These are phyloP conservation scores for Dromius quadrimaculatus DNA, from an alignment of 2,888 invertebrate species.

Conservation along the genomic window DNA sequence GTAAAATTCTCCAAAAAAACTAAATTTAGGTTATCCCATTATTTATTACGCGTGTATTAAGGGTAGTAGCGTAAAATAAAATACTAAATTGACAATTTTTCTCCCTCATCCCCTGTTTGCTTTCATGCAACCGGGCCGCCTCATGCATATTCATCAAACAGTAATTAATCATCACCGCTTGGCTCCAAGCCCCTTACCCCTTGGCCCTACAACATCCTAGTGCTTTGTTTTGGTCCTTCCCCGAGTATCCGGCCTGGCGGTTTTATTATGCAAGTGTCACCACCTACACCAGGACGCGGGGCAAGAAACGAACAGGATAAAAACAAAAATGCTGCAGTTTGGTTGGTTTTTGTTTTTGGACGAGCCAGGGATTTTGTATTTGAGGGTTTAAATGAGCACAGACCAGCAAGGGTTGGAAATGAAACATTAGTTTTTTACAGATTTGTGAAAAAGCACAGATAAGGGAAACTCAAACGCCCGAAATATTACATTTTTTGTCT, in stretches of 20 bases:
- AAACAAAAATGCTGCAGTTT: constrained; percentile 22
- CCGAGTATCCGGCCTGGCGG: not conserved
- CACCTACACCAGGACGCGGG: constrained; percentile 24
- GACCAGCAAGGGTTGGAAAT: too few relatives aligned
- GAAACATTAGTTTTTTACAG: too few relatives aligned
- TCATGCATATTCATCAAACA: constrained; percentile 65
- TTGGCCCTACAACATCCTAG: not conserved
- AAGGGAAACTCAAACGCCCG: too few relatives aligned
- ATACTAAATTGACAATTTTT: too few relatives aligned
- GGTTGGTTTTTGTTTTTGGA: constrained; percentile 1
- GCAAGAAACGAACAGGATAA: not conserved
- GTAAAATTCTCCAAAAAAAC: too few relatives aligned
- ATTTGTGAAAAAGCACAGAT: too few relatives aligned
- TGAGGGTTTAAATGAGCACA: too few relatives aligned
- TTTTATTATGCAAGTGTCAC: constrained; percentile 51
- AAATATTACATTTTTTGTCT: too few relatives aligned
- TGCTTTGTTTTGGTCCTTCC: not conserved
- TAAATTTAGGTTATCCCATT: too few relatives aligned
- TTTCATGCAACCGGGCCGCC: constrained; percentile 61
- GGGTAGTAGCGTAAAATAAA: too few relatives aligned
- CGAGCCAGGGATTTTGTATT: constrained; percentile 5
- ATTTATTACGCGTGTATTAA: too few relatives aligned
- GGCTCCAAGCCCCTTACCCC: constrained; percentile 52
- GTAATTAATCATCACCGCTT: constrained; percentile 64
- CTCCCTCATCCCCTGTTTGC: constrained; percentile 53